Base-by-base conservation (phyloP, 2,113 vertebrate genomes). In the Grus americana region DNA sequence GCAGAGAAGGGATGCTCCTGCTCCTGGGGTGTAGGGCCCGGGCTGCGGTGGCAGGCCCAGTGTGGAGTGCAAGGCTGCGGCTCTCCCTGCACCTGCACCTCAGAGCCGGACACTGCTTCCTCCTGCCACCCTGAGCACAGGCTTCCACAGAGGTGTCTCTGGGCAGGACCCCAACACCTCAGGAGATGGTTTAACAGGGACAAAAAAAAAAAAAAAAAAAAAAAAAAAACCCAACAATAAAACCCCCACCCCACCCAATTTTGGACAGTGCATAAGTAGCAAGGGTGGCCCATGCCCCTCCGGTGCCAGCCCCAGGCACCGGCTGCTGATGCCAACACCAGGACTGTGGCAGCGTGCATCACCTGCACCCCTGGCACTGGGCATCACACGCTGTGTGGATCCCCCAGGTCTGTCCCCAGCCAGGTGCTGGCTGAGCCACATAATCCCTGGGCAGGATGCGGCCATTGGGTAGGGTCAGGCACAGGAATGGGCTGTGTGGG, bases 341-440 rank as follows among this genome's bases (percentile, higher is more conserved):
- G 84, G 62, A 54, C 76, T 10, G 66, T 34, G 12, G 86, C 55
- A 23, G n/a, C 0, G 2, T 16, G 58, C 26, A 29, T 40, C 65
- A 27, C 55, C 22, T 4, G 1, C 38, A 38, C 26, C 22, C 10
- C 8, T 8, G 61, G 61, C 65, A 74, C 21, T 8, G 20, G 58
- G 36, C 76, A 42, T 5, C 6, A 1, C 50, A 17, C 0, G 1
- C 15, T 11, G 50, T 1, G 0, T 4, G 36, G 34, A 40, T 18
- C 2, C 24, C 38, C 29, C 40, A 26, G 36, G 55, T 6, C 81
- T n/a, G 32, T 34, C 44, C 44, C 27, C 4, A 10, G 70, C 1
- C 0, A 63, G 49, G 27, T 20, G 72, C 15, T 29, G 29, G 47
- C 42, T 32, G 65, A 90, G 68, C 61, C n/a, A 29, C 26, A 11